Evolutionary conservation across 53 echinoderm and acorn worm genomes (phyloP), one percentile per base, ranked within the genome.

Genomic region (Holothuria scabra): DNA sequence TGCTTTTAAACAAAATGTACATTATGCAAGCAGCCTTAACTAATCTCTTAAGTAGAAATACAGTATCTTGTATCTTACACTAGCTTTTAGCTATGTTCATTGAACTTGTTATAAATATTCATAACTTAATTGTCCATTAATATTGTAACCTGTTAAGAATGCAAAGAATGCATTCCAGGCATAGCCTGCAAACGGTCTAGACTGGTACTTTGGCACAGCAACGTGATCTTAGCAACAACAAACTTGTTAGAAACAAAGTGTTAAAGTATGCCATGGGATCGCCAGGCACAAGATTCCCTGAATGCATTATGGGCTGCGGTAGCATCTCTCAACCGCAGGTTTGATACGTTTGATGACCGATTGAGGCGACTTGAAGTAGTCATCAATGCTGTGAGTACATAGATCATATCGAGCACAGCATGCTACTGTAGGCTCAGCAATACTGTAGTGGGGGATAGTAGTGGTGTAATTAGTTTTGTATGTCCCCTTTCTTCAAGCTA

Each of bases 261-360:
- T 28, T 2, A 21, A 25, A 78, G 26, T 58, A 85, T 92, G 89
- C 80, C 80, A 46, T 76, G 80, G 79, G 92, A 92, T 52, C 28
- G 68, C 14, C 89, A 87, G 59, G 84, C 90, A 26, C 92, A 92
- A 79, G 90, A 89, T 57, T 84, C 92, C 16, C 29, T 92, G 74
- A 90, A 92, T 84, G 93, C 90, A 23, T 62, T 93, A 24, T 93
- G 93, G 90, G 90, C 87, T 12, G 90, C 88, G 6, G 82, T 93
- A 14, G 90, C 88, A 13, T 87, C 93, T 28, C 83, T 93, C 74
- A 87, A 90, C 59, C 81, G 90, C 34, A 64, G 90, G 58, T 84
- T 93, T 61, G 93, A 93, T 41, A 75, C 19, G 14, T 66, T 90
- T 61, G 90, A 93, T 46, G 87, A 34, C 19, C 84, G 74, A 49